Evolutionary conservation across 2,888 invertebrate genomes (phyloP).

Genomic region (Calliopum simillimum): DNA sequence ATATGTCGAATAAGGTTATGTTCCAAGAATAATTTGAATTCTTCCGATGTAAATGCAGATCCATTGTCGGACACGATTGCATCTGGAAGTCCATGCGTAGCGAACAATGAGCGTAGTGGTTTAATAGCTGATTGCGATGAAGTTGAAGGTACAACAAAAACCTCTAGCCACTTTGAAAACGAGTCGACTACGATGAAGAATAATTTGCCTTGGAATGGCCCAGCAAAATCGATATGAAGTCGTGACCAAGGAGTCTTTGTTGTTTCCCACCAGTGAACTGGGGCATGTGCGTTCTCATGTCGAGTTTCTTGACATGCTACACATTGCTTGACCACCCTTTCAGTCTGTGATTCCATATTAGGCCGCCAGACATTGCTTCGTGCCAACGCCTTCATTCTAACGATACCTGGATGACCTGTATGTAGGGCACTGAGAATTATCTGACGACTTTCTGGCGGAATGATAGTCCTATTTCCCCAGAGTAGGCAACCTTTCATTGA

Average conservation of each 20-base stretch:
- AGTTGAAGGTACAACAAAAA: constrained; percentile 32
- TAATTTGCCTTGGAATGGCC: constrained; percentile 31
- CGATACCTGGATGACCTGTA: constrained; percentile 13
- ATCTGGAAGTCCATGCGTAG: constrained; percentile 37
- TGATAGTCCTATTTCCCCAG: constrained; percentile 40
- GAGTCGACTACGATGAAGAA: constrained; percentile 37
- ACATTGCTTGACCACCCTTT: constrained; percentile 7
- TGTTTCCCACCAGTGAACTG: constrained; percentile 24
- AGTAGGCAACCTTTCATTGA: constrained; percentile 39
- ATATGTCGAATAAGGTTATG: constrained; percentile 41
- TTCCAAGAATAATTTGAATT: constrained; percentile 35
- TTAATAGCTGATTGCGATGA: constrained; percentile 35
- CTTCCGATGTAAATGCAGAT: constrained; percentile 40
- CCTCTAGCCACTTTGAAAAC: constrained; percentile 40
- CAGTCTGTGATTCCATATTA: constrained; percentile 19
- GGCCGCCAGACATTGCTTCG: constrained; percentile 37
- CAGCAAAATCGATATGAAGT: constrained; percentile 33
- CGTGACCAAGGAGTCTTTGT: constrained; percentile 24
- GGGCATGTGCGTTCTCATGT: constrained; percentile 21
- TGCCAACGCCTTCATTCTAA: constrained; percentile 18
- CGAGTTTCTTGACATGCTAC: constrained; percentile 23
- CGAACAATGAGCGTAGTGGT: constrained; percentile 31
- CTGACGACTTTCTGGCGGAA: constrained; percentile 23
- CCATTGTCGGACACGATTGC: constrained; percentile 38
- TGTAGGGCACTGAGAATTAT: background rate